Evolutionary conservation across 2,113 vertebrate genomes (phyloP).

Genomic region (Octodon degus): DNA sequence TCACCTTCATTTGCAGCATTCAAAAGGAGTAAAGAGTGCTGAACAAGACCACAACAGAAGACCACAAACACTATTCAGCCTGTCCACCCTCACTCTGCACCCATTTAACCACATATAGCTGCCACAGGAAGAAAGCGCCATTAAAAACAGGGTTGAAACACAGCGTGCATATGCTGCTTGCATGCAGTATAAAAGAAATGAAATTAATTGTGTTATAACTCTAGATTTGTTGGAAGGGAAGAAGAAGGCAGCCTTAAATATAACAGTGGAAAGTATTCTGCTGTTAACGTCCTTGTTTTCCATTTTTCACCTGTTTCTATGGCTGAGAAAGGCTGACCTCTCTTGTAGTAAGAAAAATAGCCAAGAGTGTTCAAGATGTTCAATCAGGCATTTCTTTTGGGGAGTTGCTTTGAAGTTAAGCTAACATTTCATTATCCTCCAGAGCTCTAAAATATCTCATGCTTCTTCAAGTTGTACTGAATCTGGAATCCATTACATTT

Average conservation of each 20-base stretch:
- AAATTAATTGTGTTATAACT: neutral
- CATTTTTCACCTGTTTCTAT: conserved; percentile 83
- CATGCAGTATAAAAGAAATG: neutral
- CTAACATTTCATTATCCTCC: conserved; percentile 80
- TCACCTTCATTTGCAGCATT: fast-evolving
- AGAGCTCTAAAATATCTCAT: conserved; percentile 79
- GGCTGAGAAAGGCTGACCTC: conserved; percentile 49
- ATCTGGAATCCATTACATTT: conserved; percentile 84
- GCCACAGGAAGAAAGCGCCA: neutral
- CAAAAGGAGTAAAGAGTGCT: neutral
- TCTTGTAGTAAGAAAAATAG: conserved; percentile 77
- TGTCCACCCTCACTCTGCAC: neutral
- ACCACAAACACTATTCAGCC: neutral
- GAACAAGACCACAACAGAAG: neutral
- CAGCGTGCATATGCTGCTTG: neutral
- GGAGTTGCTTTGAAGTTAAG: conserved; percentile 83
- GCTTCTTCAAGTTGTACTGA: conserved; percentile 81
- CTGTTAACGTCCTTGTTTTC: neutral
- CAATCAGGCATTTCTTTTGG: conserved; percentile 74
- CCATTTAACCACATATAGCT: fast-evolving
- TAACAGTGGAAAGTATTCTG: neutral
- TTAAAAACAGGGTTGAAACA: neutral
- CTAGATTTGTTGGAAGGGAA: neutral
- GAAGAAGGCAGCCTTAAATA: neutral
- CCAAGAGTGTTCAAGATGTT: conserved; percentile 70